Conservation (phyloP, 2,888 invertebrate genomes). For the Noctua janthe region DNA sequence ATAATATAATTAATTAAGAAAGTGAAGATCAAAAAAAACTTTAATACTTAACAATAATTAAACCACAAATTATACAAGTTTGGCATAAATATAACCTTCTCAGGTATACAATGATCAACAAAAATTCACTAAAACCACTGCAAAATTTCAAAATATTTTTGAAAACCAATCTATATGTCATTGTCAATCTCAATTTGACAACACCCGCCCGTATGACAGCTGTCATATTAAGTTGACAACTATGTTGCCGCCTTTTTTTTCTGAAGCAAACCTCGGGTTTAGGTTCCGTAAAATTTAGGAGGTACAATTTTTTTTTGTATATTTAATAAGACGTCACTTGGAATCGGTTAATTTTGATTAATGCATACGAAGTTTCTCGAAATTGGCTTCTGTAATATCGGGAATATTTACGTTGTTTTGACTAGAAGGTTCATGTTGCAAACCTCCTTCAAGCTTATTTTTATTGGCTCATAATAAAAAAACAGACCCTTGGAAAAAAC, state of each 20-base stretch:
- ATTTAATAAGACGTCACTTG: constrained; percentile 5
- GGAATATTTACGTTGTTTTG: neutral
- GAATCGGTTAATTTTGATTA: constrained; percentile 14
- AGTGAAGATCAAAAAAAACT: neutral
- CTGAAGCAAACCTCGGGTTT: neutral
- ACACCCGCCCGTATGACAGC: constrained; percentile 84
- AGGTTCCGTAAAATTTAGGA: constrained; percentile 12
- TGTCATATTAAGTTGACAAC: constrained; percentile 87
- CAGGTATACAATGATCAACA: constrained; percentile 69
- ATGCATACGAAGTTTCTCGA: neutral
- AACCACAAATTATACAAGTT: neutral
- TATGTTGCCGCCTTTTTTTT: constrained; percentile 77
- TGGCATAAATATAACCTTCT: constrained; percentile 7
- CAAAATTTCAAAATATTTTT: constrained; percentile 76
- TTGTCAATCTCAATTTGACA: constrained; percentile 81
- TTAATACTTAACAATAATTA: neutral
- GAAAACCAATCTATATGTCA: constrained; percentile 72
- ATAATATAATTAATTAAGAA: neutral
- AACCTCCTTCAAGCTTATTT: no score
- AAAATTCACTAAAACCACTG: constrained; percentile 57
- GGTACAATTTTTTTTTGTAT: neutral
- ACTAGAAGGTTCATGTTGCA: no score
- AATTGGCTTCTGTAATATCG: neutral
- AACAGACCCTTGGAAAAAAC: no score
- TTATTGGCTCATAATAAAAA: no score